phyloP scores from a whole-genome alignment of 2,113 vertebrate species.

The Sorex fumeus region DNA sequence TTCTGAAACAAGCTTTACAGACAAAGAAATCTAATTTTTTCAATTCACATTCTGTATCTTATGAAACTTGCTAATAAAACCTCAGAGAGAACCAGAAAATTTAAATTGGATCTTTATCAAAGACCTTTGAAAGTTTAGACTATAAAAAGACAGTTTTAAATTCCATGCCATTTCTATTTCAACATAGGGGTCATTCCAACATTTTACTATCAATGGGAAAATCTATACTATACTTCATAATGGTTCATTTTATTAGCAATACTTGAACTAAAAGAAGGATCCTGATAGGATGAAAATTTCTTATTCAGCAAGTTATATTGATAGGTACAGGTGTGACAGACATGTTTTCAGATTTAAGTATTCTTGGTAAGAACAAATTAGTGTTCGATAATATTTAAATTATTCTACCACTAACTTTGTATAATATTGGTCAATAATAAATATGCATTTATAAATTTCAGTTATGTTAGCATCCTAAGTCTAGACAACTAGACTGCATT shows the following conservation, averaged over 20 bases:
- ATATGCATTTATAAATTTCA: neutral
- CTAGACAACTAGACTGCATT: neutral
- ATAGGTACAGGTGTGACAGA: neutral
- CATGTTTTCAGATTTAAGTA: neutral
- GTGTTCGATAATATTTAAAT: neutral
- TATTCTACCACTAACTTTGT: neutral
- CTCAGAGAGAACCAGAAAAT: constrained; percentile 73
- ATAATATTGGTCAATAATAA: neutral
- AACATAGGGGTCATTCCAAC: constrained; percentile 52
- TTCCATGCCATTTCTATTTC: constrained; percentile 50
- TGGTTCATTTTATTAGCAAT: constrained; percentile 68
- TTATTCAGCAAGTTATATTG: neutral
- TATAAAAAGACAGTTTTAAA: constrained; percentile 74
- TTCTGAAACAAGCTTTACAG: constrained; percentile 69
- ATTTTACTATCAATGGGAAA: constrained; percentile 75
- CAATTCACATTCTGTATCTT: constrained; percentile 45
- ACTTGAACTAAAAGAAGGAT: neutral
- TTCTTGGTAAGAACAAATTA: neutral
- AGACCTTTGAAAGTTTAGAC: constrained; percentile 73
- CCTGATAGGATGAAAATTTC: neutral
- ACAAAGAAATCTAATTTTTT: constrained; percentile 73
- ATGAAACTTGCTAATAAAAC: constrained; percentile 76
- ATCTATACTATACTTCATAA: neutral
- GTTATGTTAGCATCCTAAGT: neutral
- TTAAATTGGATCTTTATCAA: constrained; percentile 80